phyloP scores from a whole-genome alignment of 1,140 invertebrate genomes.

The Halesus radiatus region DNA sequence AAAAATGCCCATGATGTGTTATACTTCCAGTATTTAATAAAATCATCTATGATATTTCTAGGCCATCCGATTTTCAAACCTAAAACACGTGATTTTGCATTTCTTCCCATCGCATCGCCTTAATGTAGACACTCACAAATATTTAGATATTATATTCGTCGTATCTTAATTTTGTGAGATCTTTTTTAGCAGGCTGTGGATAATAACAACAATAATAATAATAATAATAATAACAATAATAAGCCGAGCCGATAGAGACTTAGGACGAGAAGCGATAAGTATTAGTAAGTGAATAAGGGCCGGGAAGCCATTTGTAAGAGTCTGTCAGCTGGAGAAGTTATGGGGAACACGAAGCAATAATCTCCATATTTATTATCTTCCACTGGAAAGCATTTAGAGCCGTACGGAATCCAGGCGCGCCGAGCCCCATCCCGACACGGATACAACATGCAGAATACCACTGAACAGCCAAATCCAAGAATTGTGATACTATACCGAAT shows the following conservation, averaged over 20 bases:
- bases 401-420: slow-evolving; percentile 25
- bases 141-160: too few species aligned
- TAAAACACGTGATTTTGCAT: too few species aligned
- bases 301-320: slow-evolving; percentile 35
- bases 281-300: slow-evolving; percentile 35
- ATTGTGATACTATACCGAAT: too few species aligned
- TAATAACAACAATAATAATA: background rate
- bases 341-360: slow-evolving; percentile 48
- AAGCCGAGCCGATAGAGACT: background rate
- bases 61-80: too few species aligned
- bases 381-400: slow-evolving; percentile 12
- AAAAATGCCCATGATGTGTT: too few species aligned
- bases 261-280: slow-evolving; percentile 28
- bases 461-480: too few species aligned
- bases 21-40: too few species aligned
- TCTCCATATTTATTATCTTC: slow-evolving; percentile 46
- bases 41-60: too few species aligned
- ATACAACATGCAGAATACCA: too few species aligned
- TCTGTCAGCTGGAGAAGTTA: slow-evolving; percentile 43
- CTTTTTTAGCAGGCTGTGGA: too few species aligned
- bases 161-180: background rate
- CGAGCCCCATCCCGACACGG: background rate
- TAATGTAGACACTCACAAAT: too few species aligned
- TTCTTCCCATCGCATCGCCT: too few species aligned
- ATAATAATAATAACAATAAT: background rate